Base-by-base conservation (phyloP, 2,888 invertebrate genomes). In the Cenopis cana region DNA sequence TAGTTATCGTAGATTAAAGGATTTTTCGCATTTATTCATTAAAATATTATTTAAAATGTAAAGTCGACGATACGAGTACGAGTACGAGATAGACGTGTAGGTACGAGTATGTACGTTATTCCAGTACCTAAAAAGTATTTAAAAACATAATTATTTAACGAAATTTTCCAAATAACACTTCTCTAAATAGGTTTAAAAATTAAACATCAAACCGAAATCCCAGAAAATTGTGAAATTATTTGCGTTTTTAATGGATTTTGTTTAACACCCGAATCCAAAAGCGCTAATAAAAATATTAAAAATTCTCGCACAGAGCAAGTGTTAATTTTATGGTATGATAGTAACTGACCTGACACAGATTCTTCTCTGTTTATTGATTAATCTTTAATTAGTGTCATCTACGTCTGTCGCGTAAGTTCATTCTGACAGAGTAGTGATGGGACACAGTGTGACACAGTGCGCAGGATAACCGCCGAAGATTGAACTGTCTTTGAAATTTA, bases 261-360 rank as follows among this genome's bases (percentile, higher is more conserved):
- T 29, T 29, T 4, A 29, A 29, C 29, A 29, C 29, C 29, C 2
- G 5, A 29, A 29, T 29, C 5, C 29, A 4, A 29, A 29, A 29
- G 8, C 6, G 9, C 1, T 8, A 8, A 33, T 33, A 33, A 8
- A 33, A 33, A 33, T 33, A 0, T 33, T 33, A 36, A 10, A 46
- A 18, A 54, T n/a, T 68, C 41, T 60, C 33, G 0, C 17, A 41
- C n/a, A n/a, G n/a, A n/a, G n/a, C n/a, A 17, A 18, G 46, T 55
- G 61, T 55, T 55, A 62, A 68, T 38, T 62, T 62, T 12, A 69
- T 41, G 33, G 33, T 56, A n/a, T 55, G 24, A 24, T n/a, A 33
- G 17, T 36, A 20, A 56, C 33, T 62, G 36, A 38, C 2, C 9
- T 33, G 33, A 33, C 62, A 56, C 20, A 49, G 20, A 49, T 46